phyloP scores from a whole-genome alignment of 92 coral and sea anemone genomes.

The Phenganax marumi region DNA sequence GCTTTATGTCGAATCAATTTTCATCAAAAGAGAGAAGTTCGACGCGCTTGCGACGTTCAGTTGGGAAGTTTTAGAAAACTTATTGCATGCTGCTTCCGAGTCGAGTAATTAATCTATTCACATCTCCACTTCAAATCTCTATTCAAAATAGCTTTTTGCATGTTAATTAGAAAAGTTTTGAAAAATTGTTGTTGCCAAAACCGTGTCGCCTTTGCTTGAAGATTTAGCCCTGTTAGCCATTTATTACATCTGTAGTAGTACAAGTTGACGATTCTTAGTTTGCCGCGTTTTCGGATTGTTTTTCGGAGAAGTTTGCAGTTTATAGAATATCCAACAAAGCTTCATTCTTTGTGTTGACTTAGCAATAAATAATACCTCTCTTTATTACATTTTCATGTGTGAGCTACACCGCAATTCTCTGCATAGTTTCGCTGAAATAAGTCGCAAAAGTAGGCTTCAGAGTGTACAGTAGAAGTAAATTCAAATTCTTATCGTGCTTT shows the following conservation, averaged over 20 bases:
- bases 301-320: neutral
- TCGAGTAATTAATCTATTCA: slow-evolving; percentile 1
- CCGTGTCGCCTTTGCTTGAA: neutral
- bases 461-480: neutral
- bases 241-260: neutral
- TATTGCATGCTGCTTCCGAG: neutral
- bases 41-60: neutral
- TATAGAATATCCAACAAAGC: slow-evolving; percentile 29
- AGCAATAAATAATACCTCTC: slow-evolving; percentile 15
- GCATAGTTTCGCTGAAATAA: slow-evolving; percentile 9
- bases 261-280: neutral
- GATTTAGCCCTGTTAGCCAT: neutral
- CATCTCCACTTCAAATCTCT: slow-evolving; percentile 22
- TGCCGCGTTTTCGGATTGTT: neutral
- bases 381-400: slow-evolving; percentile 24
- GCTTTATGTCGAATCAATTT: neutral
- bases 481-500: neutral
- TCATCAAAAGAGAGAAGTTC: neutral
- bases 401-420: neutral
- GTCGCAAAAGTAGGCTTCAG: slow-evolving; percentile 1
- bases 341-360: slow-evolving; percentile 25
- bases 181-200: slow-evolving; percentile 9
- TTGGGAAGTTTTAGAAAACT: slow-evolving; percentile 1
- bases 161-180: slow-evolving; percentile 46
- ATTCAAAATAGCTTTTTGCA: slow-evolving; percentile 48